Conservation (phyloP, 2,888 invertebrate species). For the Lacanobia wlatinum region DNA sequence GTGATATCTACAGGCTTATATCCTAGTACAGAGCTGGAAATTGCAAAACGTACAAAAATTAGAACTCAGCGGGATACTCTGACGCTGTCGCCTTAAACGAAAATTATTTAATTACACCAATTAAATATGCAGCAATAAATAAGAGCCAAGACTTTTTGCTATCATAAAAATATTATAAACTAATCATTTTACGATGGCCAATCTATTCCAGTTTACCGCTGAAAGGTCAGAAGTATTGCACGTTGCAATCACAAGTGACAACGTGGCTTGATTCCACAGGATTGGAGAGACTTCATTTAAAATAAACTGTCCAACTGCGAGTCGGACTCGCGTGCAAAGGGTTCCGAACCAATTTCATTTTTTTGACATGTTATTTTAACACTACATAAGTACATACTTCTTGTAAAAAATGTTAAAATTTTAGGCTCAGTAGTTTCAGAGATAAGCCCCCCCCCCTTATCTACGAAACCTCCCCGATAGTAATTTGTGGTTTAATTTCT, state of each 20-base stretch:
- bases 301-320: too few species aligned
- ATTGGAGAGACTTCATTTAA: constrained; percentile 14
- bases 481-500: too few species aligned
- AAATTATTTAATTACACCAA: constrained; percentile 22
- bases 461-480: too few species aligned
- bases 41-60: not conserved
- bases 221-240: constrained; percentile 27
- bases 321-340: too few species aligned
- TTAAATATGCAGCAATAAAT: constrained; percentile 23
- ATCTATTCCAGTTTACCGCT: not conserved
- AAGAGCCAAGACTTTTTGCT: constrained; percentile 1
- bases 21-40: not conserved
- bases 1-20: too few species aligned
- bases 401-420: too few species aligned
- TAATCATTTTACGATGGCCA: constrained; percentile 13
- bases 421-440: too few species aligned
- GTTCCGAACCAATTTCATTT: too few species aligned
- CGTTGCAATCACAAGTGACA: constrained; percentile 7
- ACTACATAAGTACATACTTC: too few species aligned
- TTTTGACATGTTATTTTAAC: too few species aligned
- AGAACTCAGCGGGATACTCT: not conserved
- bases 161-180: constrained; percentile 18
- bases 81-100: not conserved
- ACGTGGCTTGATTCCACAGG: constrained; percentile 1
- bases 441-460: too few species aligned